A percentile compares a stretch with the other conserved stretches of the same genome.
Evolutionary conservation across 2,888 invertebrate species (phyloP).

Genomic region (Chromoteleia sp.): DNA sequence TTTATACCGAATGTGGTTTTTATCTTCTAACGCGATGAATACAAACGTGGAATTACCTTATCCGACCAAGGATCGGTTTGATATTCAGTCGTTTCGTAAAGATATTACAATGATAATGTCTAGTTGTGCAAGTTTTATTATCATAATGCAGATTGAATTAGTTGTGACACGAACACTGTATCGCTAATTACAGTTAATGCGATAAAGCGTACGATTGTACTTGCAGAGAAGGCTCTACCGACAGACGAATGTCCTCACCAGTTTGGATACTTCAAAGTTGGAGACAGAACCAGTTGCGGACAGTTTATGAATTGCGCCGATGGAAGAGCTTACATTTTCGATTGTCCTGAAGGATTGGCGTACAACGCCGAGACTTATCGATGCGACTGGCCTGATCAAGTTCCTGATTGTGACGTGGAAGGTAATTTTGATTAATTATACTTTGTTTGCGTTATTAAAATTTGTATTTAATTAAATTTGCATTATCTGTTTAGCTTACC

Average conservation of each 20-base stretch:
- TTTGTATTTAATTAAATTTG: neutral
- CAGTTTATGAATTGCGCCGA: slow-evolving; percentile 93
- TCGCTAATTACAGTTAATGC: slow-evolving; percentile 2
- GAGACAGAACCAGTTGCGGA: slow-evolving; percentile 89
- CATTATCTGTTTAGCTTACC: slow-evolving; percentile 86
- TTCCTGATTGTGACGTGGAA: slow-evolving; percentile 92
- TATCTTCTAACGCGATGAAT: no score
- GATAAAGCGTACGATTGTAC: neutral
- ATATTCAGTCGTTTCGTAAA: no score
- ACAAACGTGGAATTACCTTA: no score
- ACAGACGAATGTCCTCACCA: slow-evolving; percentile 93
- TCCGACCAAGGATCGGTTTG: no score
- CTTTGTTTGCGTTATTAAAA: no score
- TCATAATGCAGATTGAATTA: no score
- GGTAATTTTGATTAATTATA: slow-evolving; percentile 84
- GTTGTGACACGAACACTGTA: no score
- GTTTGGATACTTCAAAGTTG: slow-evolving; percentile 92
- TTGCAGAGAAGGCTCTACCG: slow-evolving; percentile 89
- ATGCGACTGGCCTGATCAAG: slow-evolving; percentile 96
- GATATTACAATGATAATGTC: no score
- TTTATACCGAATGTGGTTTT: no score
- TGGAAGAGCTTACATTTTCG: slow-evolving; percentile 90
- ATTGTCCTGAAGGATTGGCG: slow-evolving; percentile 94
- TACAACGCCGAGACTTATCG: slow-evolving; percentile 90
- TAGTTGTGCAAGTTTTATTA: no score